Evolutionary conservation across 2,797 vertebrate genomes (phyloP).

Genomic region (Poeciliopsis paucimaculata): DNA sequence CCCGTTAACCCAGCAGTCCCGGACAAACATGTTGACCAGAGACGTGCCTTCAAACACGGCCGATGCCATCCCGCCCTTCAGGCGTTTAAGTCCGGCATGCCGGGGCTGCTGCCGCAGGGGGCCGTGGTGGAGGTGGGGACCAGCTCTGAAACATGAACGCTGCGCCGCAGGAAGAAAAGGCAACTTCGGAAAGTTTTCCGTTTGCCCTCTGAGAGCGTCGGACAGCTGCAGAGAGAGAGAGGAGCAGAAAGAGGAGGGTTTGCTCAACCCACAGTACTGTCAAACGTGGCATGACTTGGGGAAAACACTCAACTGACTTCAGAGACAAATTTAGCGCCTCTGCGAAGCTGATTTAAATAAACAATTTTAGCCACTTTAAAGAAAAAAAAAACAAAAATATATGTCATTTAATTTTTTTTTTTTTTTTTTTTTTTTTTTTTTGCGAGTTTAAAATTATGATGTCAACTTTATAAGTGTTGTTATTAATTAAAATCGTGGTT

Average conservation of each 20-base stretch:
- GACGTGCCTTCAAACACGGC: constrained; percentile 97
- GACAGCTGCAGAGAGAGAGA: constrained; percentile 22
- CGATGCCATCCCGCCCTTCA: constrained; percentile 87
- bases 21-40: constrained; percentile 97
- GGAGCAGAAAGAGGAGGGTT: constrained; percentile 9
- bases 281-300: constrained; percentile 63
- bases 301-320: constrained; percentile 21
- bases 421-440: not conserved
- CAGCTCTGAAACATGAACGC: not conserved
- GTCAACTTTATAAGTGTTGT: not conserved
- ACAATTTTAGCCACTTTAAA: not conserved
- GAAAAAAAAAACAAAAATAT: not conserved
- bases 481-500: not conserved
- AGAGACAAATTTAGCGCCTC: not conserved
- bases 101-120: constrained; percentile 47
- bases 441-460: not conserved
- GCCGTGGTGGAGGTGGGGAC: not conserved
- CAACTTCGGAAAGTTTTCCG: constrained; percentile 50
- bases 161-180: not conserved
- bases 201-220: constrained; percentile 40
- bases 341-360: not conserved
- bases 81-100: constrained; percentile 61
- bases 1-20: constrained; percentile 98
- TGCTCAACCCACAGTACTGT: constrained; percentile 59
- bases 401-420: not conserved